Evolutionary conservation across 2,888 invertebrate genomes (phyloP), one percentile per base, ranked within the genome.

Genomic region (Cremastinae sp.): DNA sequence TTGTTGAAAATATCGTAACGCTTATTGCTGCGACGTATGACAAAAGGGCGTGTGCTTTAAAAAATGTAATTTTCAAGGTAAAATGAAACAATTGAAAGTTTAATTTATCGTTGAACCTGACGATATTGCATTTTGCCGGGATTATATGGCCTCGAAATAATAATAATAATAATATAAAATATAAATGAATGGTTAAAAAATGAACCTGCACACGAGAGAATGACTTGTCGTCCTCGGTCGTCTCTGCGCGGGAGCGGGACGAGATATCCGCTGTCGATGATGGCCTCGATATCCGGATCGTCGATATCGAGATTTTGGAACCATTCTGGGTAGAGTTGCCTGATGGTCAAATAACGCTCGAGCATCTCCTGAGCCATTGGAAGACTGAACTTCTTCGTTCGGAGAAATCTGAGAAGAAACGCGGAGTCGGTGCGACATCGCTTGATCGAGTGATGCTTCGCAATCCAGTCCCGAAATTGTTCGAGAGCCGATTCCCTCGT

Each of bases 321-420:
- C 96, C 97, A 97, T 61, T 95, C 93, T 0, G 97, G 96, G 85
- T 96, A 95, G 84, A 96, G 91, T 88, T 96, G 95, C 4, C 97
- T 92, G 80, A 97, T 95, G 34, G 95, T 95, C 68, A 97, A 91
- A 89, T 97, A 97, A 58, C 95, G 93, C 88, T 97, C 96, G 80
- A 97, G 90, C 94, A 97, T 95, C 78, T 96, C 95, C 83, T 96
- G 96, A 0, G 97, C 95, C 87, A 95, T 93, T 0, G 95, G 95
- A 16, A 97, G 93, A 38, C 95, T 95, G 90, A 95, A 97, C 88
- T 97, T 97, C 90, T 96, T 96, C 49, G 96, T 96, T 43, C 97
- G 92, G 10, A 97, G 92, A 84, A 97, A 97, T 53, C 97, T 92
- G 47, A 97, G 91, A 12, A 97, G 91, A 86, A 97, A 97, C 5